These are phyloP conservation scores for Sebastes vulpes DNA, from an alignment of 2,797 vertebrate species.

Conservation along the genomic window DNA sequence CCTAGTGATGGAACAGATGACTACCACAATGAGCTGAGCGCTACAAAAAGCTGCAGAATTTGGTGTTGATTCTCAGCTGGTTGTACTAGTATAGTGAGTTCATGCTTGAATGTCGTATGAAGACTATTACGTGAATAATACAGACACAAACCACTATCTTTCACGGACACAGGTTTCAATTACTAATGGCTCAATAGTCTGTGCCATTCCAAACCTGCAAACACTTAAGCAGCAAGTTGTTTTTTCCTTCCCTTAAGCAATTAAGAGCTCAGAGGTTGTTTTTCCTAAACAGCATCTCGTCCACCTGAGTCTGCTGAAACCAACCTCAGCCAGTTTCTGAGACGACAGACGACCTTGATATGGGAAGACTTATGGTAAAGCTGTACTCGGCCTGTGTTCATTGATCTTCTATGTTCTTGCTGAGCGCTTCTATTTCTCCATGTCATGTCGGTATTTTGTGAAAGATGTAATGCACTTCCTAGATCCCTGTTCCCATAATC, in stretches of 20 bases:
- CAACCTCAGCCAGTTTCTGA: not conserved
- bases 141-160: not conserved
- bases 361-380: not conserved
- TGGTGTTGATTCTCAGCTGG: not conserved
- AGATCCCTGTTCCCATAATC: constrained; percentile 20
- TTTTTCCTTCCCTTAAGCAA: not conserved
- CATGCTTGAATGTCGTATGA: not conserved
- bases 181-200: not conserved
- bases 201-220: not conserved
- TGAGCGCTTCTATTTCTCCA: not conserved
- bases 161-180: not conserved
- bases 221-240: not conserved
- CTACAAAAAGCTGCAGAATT: not conserved
- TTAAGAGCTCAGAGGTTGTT: not conserved
- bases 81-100: not conserved
- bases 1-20: not conserved
- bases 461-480: constrained; percentile 33
- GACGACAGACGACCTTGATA: not conserved
- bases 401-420: not conserved
- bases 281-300: not conserved
- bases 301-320: not conserved
- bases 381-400: not conserved
- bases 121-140: not conserved
- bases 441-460: not conserved
- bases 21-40: not conserved